Conservation (phyloP, 2,797 vertebrate species). For the Cuniculus paca region DNA sequence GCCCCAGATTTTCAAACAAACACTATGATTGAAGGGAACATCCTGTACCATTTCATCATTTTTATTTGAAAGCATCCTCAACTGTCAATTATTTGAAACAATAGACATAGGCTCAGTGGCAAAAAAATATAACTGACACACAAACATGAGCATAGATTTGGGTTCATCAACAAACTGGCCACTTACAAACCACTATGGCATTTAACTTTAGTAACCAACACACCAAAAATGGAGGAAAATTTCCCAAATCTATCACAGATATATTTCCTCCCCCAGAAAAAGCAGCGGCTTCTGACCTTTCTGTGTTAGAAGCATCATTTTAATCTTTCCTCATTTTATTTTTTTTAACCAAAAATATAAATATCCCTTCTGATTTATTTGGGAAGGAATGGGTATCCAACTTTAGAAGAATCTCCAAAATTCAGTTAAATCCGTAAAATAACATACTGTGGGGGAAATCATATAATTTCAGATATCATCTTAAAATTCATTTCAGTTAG, state of each 20-base stretch:
- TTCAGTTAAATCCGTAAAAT: background rate
- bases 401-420: background rate
- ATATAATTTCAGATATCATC: background rate
- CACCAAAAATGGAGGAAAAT: background rate
- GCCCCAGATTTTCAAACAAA: background rate
- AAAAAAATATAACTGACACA: background rate
- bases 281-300: background rate
- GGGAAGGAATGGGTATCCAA: background rate
- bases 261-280: background rate
- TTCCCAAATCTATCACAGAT: background rate
- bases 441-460: background rate
- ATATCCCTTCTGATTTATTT: background rate
- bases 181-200: background rate
- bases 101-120: background rate
- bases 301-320: background rate
- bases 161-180: background rate
- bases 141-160: background rate
- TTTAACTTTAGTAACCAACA: background rate
- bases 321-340: background rate
- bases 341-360: background rate
- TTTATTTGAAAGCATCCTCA: conserved; percentile 3
- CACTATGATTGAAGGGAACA: background rate
- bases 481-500: background rate
- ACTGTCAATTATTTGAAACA: conserved; percentile 16
- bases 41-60: background rate